Percentiles rank a stretch among this genome's conserved stretches.
Conservation (phyloP, 2,888 invertebrate species). For the Argyresthia goedartella region DNA sequence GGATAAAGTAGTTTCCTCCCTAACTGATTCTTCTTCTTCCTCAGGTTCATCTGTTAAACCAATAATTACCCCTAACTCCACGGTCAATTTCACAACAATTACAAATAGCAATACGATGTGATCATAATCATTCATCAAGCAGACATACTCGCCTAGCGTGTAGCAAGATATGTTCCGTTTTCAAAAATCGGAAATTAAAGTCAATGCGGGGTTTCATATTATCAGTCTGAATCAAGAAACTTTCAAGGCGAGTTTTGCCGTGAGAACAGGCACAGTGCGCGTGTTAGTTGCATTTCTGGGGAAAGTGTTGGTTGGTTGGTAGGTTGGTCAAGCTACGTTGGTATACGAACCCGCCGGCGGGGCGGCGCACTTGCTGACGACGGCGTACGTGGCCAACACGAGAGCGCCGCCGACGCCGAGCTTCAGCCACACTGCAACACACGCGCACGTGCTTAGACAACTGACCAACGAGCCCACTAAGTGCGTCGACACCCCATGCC, state of each 20-base stretch:
- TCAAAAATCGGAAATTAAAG: no score
- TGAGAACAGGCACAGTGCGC: background rate
- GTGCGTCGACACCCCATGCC: no score
- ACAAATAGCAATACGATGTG: no score
- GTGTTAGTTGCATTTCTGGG: background rate
- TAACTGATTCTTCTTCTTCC: slow-evolving; percentile 27
- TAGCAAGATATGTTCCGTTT: no score
- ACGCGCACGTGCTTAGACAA: slow-evolving; percentile 22
- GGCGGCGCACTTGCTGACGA: slow-evolving; percentile 77
- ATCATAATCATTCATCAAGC: no score
- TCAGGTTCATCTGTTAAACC: slow-evolving; percentile 34
- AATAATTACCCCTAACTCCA: no score
- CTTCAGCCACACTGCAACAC: slow-evolving; percentile 90
- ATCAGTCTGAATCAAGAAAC: no score
- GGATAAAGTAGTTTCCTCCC: slow-evolving; percentile 42
- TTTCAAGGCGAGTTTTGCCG: background rate
- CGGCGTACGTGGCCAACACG: slow-evolving; percentile 87
- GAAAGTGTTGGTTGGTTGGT: background rate
- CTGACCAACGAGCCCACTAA: background rate
- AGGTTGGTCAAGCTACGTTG: no score
- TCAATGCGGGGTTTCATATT: no score
- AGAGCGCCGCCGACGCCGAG: slow-evolving; percentile 87
- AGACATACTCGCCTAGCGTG: no score
- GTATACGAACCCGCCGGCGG: slow-evolving; percentile 76
- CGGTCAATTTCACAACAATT: no score